Evolutionary conservation across 2,797 vertebrate species (phyloP).

Genomic region (Podarcis lilfordi): DNA sequence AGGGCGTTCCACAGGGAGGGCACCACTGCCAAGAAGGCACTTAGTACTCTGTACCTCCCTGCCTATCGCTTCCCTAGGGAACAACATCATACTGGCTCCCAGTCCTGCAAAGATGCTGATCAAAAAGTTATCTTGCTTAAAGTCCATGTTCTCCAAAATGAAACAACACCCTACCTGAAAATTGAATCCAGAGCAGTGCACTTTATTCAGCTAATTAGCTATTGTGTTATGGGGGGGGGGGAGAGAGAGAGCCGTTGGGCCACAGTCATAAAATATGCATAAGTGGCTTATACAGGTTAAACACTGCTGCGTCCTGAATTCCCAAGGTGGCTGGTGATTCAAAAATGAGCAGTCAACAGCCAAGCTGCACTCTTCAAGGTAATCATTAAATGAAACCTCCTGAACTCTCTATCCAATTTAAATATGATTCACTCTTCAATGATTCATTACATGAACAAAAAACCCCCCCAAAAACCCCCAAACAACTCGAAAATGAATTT

Average conservation of each 20-base stretch:
- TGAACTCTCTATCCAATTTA: slow-evolving; percentile 29
- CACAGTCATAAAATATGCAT: slow-evolving; percentile 14
- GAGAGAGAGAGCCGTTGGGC: neutral
- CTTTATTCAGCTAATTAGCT: slow-evolving; percentile 12
- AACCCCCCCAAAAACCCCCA: too few relatives aligned
- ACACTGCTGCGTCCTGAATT: slow-evolving; percentile 10
- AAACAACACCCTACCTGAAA: neutral
- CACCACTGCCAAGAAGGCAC: too few relatives aligned
- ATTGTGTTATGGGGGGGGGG: neutral
- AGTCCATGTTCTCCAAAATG: neutral
- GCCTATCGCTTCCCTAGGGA: neutral
- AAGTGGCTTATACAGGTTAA: slow-evolving; percentile 2
- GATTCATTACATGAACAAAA: neutral
- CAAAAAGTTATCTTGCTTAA: neutral
- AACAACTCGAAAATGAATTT: slow-evolving; percentile 6
- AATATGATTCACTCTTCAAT: slow-evolving; percentile 31
- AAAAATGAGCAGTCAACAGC: slow-evolving; percentile 25
- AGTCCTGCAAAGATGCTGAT: neutral
- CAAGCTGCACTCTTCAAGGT: slow-evolving; percentile 13
- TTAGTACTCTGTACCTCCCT: neutral
- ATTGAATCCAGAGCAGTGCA: neutral
- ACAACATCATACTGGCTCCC: neutral
- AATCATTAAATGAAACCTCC: slow-evolving; percentile 23
- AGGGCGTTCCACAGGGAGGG: too few relatives aligned
- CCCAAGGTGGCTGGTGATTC: neutral